Evolutionary conservation across 2,888 invertebrate species (phyloP), one percentile per base, ranked within the genome.

Genomic region (Listrodromus nycthemerus): DNA sequence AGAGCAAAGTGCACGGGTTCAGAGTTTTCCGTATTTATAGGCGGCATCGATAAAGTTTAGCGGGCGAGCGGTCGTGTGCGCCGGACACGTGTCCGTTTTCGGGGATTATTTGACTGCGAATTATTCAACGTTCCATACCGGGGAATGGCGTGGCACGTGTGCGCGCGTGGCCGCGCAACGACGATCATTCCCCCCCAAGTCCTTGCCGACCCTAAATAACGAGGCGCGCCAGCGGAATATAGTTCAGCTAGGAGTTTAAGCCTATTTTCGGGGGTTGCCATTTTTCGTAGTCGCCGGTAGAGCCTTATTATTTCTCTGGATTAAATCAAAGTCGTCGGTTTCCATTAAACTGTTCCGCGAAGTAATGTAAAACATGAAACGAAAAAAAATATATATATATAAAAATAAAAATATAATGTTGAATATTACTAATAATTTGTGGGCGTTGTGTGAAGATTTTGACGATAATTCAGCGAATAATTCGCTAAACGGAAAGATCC

Each of bases 41-140:
- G 27, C 61, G 76, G 41, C 58, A 77, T 73, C 67, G 66, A 78
- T 78, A 69, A 74, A 61, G 73, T 74, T 78, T 78, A 71, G 69
- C 21, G 6, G 52, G 77, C 21, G 45, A 21, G 21, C 74, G 58
- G 63, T 45, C 65, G 69, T 69, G 67, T 73, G 27, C 55, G 37
- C 65, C 73, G 16, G 52, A 30, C 79, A 66, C 79, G 71, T 66
- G 79, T 65, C 67, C 16, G 61, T 19, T 21, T 16, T 24, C 71
- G 65, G 73, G 71, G 78, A 63, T 83, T 83, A 76, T 63, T 79
- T 70, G 58, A 75, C 70, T 70, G 80, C 71, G 76, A 79, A 80
- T 79, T 80, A 82, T 82, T 82, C 70, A 58, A 71, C 81, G 76
- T 67, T 66, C 58, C 55, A 27, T 66, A 41, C 16, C 10, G 10